Base-by-base conservation (phyloP, 2,797 vertebrate species). In the Podargus strigoides region DNA sequence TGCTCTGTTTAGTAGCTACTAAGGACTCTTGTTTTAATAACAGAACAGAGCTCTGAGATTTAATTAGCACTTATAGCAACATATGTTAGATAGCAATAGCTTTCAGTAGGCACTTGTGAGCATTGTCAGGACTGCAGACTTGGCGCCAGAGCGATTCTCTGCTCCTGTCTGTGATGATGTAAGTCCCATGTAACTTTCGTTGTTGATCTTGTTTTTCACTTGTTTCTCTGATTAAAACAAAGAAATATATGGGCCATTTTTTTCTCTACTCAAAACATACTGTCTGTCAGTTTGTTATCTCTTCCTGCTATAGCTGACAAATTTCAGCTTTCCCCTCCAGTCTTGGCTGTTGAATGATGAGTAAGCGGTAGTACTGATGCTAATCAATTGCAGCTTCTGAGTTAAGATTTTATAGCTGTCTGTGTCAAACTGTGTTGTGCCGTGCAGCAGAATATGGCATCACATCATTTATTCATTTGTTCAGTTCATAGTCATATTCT, bases 61-160 rank as follows among this genome's bases (percentile, higher is more conserved):
- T 91, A 96, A 96, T 95, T 96, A 95, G 82, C 82, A 53, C 53
- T 94, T 94, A 92, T 21, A 92, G 89, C 66, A 91, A 76, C 93
- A 95, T 93, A 94, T 94, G 93, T 89, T 56, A 92, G 53, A 62
- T 41, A 95, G 85, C 62, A 95, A 41, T 84, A 91, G 73, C 70
- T 93, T 91, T 80, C 85, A 69, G 46, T 34, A 91, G 46, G 73
- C 53, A 86, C 73, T 84, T 3, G 1, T 42, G 82, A 96, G 68
- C 69, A 59, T 56, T 82, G 49, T 94, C 56, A 66, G 72, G 75
- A 37, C 75, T 72, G 49, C 22, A 93, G 72, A 75, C n/a, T 62
- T 66, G 72, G n/a, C 3, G 4, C 39, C 53, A 75, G 46, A 10
- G 30, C 32, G 47, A 62, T 83, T 37, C 37, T 77, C 70, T 64